A percentile compares a stretch with the other conserved stretches of the same genome.
Conservation (phyloP, 2,797 vertebrate species). For the Hemitrygon akajei region DNA sequence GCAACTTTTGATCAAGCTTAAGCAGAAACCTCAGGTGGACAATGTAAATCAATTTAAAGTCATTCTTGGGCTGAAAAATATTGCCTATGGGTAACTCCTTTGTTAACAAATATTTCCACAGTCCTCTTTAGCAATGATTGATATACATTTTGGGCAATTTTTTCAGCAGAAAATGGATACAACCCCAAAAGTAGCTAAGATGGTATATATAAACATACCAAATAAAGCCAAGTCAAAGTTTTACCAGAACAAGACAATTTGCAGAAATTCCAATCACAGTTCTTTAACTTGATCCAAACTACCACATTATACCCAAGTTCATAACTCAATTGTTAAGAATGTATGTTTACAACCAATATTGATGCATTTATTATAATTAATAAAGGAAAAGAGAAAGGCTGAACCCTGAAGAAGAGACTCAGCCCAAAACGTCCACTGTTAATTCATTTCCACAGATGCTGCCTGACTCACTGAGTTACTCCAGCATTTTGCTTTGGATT, state of each 20-base stretch:
- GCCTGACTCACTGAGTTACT: no score
- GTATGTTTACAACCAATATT: background rate
- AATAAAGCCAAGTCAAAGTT: no score
- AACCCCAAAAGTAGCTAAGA: background rate
- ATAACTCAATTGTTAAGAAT: background rate
- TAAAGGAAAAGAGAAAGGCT: background rate
- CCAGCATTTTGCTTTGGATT: no score
- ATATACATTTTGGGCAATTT: no score
- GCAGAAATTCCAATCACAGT: background rate
- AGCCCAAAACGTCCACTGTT: no score
- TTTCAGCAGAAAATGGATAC: background rate
- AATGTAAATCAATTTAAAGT: background rate
- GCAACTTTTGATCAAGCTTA: background rate
- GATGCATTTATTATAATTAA: background rate
- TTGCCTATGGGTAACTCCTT: background rate
- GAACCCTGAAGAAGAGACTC: no score
- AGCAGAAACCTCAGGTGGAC: background rate
- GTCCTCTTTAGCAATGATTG: no score
- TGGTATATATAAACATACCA: background rate
- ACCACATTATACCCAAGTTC: background rate
- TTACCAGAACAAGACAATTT: background rate
- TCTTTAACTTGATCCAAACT: background rate
- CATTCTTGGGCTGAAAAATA: background rate
- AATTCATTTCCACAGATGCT: no score
- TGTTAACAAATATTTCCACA: background rate